These are phyloP conservation scores for Andrena flavipes DNA, from an alignment of 2,888 invertebrate genomes.

Conservation along the genomic window DNA sequence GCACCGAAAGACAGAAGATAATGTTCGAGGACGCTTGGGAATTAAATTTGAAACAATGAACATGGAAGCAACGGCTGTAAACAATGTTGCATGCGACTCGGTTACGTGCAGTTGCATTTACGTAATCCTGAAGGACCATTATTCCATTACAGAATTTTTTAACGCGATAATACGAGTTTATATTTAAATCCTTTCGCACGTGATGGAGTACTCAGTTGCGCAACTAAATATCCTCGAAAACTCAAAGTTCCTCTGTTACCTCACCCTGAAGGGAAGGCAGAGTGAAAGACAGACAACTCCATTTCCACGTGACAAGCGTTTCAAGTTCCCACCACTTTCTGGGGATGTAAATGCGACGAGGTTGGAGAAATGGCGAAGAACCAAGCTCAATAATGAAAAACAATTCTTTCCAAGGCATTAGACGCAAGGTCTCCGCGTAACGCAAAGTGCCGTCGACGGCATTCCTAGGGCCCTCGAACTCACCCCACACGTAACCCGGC, in stretches of 20 bases:
- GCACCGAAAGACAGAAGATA: constrained; percentile 44
- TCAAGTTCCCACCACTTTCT: too few species aligned
- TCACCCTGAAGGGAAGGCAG: too few species aligned
- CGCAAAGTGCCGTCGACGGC: constrained; percentile 64
- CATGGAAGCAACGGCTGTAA: constrained; percentile 52
- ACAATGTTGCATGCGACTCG: constrained; percentile 54
- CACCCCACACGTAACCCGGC: constrained; percentile 64
- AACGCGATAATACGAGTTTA: neutral
- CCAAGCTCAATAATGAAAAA: constrained; percentile 58
- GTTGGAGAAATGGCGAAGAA: neutral
- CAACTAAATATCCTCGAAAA: neutral
- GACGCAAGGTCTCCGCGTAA: constrained; percentile 57
- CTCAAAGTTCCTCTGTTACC: too few species aligned
- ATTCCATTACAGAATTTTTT: constrained; percentile 36
- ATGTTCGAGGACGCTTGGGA: constrained; percentile 46
- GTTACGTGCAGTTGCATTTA: constrained; percentile 54
- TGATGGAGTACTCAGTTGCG: neutral
- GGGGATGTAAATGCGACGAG: too few species aligned
- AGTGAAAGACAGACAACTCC: too few species aligned
- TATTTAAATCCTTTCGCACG: neutral
- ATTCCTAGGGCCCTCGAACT: constrained; percentile 60
- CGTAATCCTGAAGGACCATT: constrained; percentile 48
- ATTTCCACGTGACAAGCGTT: too few species aligned
- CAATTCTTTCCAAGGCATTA: constrained; percentile 79
- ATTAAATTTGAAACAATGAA: constrained; percentile 58